phyloP scores from a whole-genome alignment of 1,140 invertebrate genomes.

The Aphidius ervi region DNA sequence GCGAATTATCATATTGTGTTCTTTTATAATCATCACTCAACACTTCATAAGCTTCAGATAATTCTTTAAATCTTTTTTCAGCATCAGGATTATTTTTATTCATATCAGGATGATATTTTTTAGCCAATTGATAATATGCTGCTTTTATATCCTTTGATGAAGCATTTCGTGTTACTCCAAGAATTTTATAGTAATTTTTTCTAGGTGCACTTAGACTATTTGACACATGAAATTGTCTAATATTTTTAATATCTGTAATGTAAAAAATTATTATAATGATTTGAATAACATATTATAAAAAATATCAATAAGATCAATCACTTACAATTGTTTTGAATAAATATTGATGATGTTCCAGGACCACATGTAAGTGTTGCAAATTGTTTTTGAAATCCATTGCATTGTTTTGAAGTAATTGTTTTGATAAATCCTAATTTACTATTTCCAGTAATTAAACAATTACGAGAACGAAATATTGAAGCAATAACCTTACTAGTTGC shows the following conservation, averaged over 20 bases:
- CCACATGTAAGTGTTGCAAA: too few species aligned
- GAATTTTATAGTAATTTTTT: slow-evolving; percentile 88
- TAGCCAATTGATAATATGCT: slow-evolving; percentile 96
- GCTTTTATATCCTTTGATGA: slow-evolving; percentile 96
- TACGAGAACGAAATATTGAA: too few species aligned
- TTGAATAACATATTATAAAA: too few species aligned
- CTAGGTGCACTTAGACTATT: slow-evolving; percentile 37
- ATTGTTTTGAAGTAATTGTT: slow-evolving; percentile 16
- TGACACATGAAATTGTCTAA: slow-evolving; percentile 52
- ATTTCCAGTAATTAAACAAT: too few species aligned
- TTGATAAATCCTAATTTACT: too few species aligned
- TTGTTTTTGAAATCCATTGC: not conserved
- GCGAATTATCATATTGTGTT: slow-evolving; percentile 4
- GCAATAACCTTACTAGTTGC: too few species aligned
- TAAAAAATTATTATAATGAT: not conserved
- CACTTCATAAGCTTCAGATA: slow-evolving; percentile 91
- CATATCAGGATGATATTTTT: slow-evolving; percentile 99
- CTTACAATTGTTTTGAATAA: too few species aligned
- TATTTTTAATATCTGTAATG: slow-evolving; percentile 30
- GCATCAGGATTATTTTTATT: slow-evolving; percentile 92
- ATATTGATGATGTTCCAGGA: too few species aligned
- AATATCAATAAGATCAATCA: too few species aligned
- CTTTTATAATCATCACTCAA: slow-evolving; percentile 63
- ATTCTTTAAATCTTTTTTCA: slow-evolving; percentile 93
- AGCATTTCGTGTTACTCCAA: slow-evolving; percentile 88